Percentiles rank a stretch among this genome's conserved stretches.
These are phyloP conservation scores for Amblyteles armatorius DNA, from an alignment of 2,888 invertebrate species.

Conservation along the genomic window DNA sequence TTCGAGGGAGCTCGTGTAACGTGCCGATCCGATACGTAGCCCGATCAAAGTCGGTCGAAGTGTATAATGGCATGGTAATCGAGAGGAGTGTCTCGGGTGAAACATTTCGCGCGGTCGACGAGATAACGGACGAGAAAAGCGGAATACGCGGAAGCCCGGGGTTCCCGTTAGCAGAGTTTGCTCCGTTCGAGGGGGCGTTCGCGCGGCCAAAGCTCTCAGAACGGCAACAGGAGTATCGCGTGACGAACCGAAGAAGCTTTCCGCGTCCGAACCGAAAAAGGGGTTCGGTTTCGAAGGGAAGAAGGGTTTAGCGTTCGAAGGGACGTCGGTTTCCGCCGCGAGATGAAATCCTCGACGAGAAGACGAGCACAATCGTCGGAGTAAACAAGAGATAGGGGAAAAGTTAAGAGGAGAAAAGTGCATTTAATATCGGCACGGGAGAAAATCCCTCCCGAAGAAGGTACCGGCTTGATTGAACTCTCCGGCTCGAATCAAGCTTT, in stretches of 20 bases:
- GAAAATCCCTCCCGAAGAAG: neutral
- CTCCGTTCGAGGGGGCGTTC: neutral
- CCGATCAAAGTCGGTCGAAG: neutral
- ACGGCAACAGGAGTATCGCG: neutral
- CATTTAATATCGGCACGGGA: neutral
- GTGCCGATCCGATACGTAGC: neutral
- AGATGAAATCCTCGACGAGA: neutral
- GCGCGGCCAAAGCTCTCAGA: neutral
- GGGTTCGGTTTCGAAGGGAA: neutral
- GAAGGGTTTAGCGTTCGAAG: neutral
- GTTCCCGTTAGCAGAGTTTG: neutral
- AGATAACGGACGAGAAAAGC: neutral
- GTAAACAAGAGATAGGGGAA: neutral
- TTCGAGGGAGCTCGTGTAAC: neutral
- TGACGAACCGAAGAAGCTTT: constrained; percentile 5
- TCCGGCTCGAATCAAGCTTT: neutral
- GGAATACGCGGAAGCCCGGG: neutral
- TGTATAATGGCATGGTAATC: constrained; percentile 25
- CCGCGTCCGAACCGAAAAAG: neutral
- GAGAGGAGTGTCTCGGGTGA: neutral
- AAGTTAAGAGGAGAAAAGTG: too few species aligned
- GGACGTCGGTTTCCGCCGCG: neutral
- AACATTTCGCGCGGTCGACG: neutral
- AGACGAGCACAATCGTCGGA: neutral
- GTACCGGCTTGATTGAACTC: neutral